Evolutionary conservation across 2,888 invertebrate genomes (phyloP).

Genomic region (Epistrophe grossulariae): DNA sequence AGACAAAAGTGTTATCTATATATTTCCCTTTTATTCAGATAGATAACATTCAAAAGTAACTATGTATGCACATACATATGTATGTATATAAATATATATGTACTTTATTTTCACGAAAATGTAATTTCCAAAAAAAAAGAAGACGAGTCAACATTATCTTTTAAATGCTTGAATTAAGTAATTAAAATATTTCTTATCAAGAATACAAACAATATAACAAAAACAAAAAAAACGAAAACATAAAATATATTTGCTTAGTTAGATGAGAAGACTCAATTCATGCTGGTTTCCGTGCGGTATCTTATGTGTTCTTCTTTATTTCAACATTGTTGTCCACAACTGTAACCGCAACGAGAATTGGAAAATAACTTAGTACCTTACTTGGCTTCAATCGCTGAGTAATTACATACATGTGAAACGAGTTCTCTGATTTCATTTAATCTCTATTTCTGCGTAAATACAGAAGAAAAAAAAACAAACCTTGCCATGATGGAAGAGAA

Average conservation of each 20-base stretch:
- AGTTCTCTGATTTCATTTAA: conserved; percentile 55
- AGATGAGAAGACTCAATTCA: not conserved
- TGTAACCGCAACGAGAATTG: conserved; percentile 37
- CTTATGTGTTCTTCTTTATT: conserved; percentile 20
- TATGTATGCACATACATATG: not conserved
- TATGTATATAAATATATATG: not conserved
- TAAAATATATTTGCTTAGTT: not conserved
- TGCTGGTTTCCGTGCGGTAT: conserved; percentile 28
- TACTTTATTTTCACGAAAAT: not conserved
- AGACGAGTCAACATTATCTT: not conserved
- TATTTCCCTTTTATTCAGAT: not conserved
- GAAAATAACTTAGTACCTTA: conserved; percentile 39
- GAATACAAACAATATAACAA: not conserved
- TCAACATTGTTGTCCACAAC: conserved; percentile 42
- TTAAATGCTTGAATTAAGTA: not conserved
- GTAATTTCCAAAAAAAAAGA: not conserved
- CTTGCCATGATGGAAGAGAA: not conserved
- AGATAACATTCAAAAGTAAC: not conserved
- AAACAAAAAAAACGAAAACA: not conserved
- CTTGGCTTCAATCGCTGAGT: conserved; percentile 56
- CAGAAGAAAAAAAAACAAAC: not conserved
- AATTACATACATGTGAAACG: conserved; percentile 45
- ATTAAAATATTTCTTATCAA: conserved; percentile 11
- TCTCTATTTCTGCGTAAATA: not conserved
- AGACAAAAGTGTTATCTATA: not conserved